A percentile compares a stretch with the other conserved stretches of the same genome.
These are phyloP conservation scores for Epinotia brunnichana DNA, from an alignment of 2,888 invertebrate species.

Conservation along the genomic window DNA sequence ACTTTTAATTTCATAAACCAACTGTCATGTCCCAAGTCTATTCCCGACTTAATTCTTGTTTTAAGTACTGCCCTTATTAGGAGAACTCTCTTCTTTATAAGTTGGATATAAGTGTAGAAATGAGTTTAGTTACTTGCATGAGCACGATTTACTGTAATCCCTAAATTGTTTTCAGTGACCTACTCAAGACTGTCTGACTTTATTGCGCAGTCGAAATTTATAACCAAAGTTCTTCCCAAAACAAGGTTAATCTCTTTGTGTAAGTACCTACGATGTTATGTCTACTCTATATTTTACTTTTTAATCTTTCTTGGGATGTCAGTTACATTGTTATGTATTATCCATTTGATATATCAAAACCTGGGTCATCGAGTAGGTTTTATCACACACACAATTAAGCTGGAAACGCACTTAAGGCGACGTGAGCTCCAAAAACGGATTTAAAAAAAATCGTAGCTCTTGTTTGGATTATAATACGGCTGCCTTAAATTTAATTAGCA, in stretches of 20 bases:
- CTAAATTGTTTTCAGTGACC: slow-evolving; percentile 39
- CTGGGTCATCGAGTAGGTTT: not conserved
- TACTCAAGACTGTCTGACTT: slow-evolving; percentile 37
- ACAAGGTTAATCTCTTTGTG: slow-evolving; percentile 58
- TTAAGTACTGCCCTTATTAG: too few species aligned
- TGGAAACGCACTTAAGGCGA: too few species aligned
- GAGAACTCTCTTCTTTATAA: too few species aligned
- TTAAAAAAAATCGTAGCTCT: too few species aligned
- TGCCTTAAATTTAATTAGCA: too few species aligned
- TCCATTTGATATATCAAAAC: not conserved
- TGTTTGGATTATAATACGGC: too few species aligned
- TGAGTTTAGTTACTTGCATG: not conserved
- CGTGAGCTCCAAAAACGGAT: too few species aligned
- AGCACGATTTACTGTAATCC: slow-evolving; percentile 10
- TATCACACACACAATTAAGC: too few species aligned
- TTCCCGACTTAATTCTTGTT: too few species aligned
- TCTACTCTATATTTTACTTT: slow-evolving; percentile 19
- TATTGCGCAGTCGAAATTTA: slow-evolving; percentile 56
- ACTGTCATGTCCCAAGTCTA: not conserved
- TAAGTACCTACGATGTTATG: slow-evolving; percentile 50
- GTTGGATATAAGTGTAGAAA: not conserved
- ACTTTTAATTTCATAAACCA: not conserved
- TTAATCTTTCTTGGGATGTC: slow-evolving; percentile 12
- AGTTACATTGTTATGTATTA: too few species aligned
- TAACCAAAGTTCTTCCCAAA: slow-evolving; percentile 58